Evolutionary conservation across 2,797 vertebrate species (phyloP), one percentile per base, ranked within the genome.

Genomic region (Acridotheres tristis): DNA sequence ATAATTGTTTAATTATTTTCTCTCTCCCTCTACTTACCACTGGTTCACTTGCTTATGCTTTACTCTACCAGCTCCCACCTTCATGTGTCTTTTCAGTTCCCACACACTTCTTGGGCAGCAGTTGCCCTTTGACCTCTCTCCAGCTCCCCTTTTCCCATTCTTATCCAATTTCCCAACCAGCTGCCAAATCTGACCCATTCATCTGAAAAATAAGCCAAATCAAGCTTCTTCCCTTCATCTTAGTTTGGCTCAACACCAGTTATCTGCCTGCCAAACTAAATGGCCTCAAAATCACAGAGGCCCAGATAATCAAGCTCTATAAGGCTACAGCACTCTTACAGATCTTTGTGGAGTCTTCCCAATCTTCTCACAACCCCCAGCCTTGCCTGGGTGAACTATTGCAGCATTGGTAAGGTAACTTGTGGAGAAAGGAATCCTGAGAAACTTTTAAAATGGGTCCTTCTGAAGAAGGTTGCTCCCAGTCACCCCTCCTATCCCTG

Each of bases 221-320:
- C 42, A 72, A 88, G 58, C 40, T 86, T 61, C 53, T 90, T 89
- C 72, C 63, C 55, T 87, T 88, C 85, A 85, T 84, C 74, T 90
- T 63, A 73, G 11, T 82, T 88, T 94, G 80, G 62, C 77, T 88
- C 85, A 62, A 54, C 48, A 58, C 19, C 54, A 91, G 16, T 30
- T 66, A 91, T 32, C 62, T 81, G 50, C 43, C 79, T 86, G 91
- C 48, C 83, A 94, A 42, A 38, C 32, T 73, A 65, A 78, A 88
- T 36, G 62, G 29, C 58, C 47, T 89, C 40, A 89, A 87, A 85
- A 67, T 78, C 72, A 88, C 2, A 78, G n/a, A 77, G 27, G 27
- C 21, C 12, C 14, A 13, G 34, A 78, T 22, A 86, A 74, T 69
- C 54, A 93, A 81, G 65, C 19, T 51, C 63, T 69, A 1, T 20